Conservation (phyloP, 2,888 invertebrate species). For the Coelopa pilipes region DNA sequence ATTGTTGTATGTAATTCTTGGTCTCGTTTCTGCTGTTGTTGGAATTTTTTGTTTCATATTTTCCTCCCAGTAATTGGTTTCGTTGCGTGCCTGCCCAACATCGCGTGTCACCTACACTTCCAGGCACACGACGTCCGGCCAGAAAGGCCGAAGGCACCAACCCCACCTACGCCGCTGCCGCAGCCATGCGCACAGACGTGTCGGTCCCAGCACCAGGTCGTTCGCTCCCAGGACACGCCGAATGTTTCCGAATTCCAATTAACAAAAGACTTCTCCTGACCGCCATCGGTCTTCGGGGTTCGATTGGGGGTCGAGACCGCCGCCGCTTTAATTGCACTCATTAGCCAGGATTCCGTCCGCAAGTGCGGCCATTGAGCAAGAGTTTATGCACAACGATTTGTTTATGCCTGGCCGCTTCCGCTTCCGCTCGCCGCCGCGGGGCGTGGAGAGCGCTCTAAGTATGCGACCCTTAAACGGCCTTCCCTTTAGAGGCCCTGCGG, state of each 20-base stretch:
- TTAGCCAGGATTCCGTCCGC: not conserved
- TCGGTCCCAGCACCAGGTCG: not conserved
- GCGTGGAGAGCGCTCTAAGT: no score
- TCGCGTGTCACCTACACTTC: conserved; percentile 11
- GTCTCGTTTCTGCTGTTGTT: not conserved
- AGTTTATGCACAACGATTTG: conserved; percentile 13
- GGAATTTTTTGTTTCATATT: conserved; percentile 8
- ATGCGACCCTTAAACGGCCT: no score
- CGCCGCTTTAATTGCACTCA: conserved; percentile 8
- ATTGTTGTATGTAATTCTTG: conserved; percentile 2
- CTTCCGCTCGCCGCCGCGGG: not conserved
- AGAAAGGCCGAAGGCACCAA: no score
- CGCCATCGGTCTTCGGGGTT: not conserved
- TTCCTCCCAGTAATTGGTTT: not conserved
- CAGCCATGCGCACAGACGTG: not conserved
- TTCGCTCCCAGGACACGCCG: not conserved
- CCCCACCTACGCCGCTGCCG: not conserved
- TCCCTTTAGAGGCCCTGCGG: no score
- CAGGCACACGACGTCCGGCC: no score
- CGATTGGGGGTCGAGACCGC: no score
- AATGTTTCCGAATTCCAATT: conserved; percentile 13
- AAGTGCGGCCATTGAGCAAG: not conserved
- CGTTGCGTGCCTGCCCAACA: conserved; percentile 24
- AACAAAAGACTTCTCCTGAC: conserved; percentile 3
- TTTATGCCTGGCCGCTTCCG: conserved; percentile 9